Evolutionary conservation across 2,113 vertebrate genomes (phyloP), one percentile per base, ranked within the genome.

Genomic region (Ctenomys sociabilis): DNA sequence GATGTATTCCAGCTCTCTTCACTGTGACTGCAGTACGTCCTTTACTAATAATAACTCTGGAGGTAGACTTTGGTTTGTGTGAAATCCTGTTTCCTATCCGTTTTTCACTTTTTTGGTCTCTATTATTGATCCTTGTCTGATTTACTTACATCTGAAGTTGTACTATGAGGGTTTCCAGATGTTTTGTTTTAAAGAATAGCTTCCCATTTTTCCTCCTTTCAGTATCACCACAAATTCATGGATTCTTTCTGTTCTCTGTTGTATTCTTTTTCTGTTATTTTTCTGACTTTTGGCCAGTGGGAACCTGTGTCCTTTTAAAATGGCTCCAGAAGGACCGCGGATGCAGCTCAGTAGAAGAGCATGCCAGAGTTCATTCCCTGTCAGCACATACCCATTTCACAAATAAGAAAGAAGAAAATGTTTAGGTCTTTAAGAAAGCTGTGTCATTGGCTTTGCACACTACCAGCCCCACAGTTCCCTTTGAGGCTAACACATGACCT

Each of bases 111-210:
- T 11, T 1, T 83, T 89, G 66, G 72, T 85, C 64, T 70, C 61
- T 88, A n/a, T 83, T 72, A n/a, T 28, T 64, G 68, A 66, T 78
- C 49, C 35, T 95, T 95, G 49, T 37, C 19, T 84, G 61, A 88
- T 59, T 83, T 3, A 52, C 9, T 92, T 70, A 26, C 32, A 32
- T 63, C 68, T 82, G 61, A 82, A 40, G 12, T 77, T 73, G 11
- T 22, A 77, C 0, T 59, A 26, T 43, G 10, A 22, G 81, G 8
- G n/a, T 90, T 96, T 87, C 89, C 26, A 57, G 52, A 26, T 37
- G 59, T 90, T 49, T 43, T 40, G 73, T 93, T 52, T 10, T 52
- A 30, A 89, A 49, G 16, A 72, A 32, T 21, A 59, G 24, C 54
- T 92, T 91, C 59, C 26, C 7, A 16, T 45, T 32, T 61, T 75